Base-by-base conservation (phyloP, 1,140 invertebrate species). In the Meteorus sp. region DNA sequence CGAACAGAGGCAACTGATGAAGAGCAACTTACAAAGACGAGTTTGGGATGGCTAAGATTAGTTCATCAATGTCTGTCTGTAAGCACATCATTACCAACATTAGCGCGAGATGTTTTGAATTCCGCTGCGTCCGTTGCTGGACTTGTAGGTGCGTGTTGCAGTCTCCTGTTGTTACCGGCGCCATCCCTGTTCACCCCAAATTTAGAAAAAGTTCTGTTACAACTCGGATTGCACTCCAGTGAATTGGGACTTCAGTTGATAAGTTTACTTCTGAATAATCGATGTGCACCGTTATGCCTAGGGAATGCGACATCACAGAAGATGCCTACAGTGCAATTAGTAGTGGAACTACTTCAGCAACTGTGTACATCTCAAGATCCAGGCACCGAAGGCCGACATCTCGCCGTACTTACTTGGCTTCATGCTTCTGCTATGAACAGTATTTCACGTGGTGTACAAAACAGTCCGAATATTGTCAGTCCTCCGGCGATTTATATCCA, bases 281-380 rank as follows among this genome's bases (percentile, higher is more conserved):
- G 71, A 56, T 78, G 75, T 20, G 70, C 72, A n/a, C 66, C 67
- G 7, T 65, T 75, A 20, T 72, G 73, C 13, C 76, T 77, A 70
- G 70, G 68, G 70, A 63, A 73, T 20, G 59, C 68, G 13, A 63
- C 72, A 7, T 75, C 65, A 7, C 73, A 78, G 39, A 78, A 81
- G 56, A 72, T 72, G 3, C 76, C 77, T 3, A 81, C 81, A 17
- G 73, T 85, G 52, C 88, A 91, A 68, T 87, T 89, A 23, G 88
- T 92, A 13, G 89, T 92, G 62, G 90, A 91, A 77, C 79, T 94
- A 39, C 77, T 93, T 15, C 89, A 89, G 64, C 86, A 90, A 69
- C 77, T 94, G 17, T 93, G 91, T 62, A 86, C 84, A 2, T 74
- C 79, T 2, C 78, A 81, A 62, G 81, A 84, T 69, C 75, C 72